Percentiles rank a stretch among this genome's conserved stretches.
These are phyloP conservation scores for Labrus mixtus DNA, from an alignment of 2,113 vertebrate species.

Conservation along the genomic window DNA sequence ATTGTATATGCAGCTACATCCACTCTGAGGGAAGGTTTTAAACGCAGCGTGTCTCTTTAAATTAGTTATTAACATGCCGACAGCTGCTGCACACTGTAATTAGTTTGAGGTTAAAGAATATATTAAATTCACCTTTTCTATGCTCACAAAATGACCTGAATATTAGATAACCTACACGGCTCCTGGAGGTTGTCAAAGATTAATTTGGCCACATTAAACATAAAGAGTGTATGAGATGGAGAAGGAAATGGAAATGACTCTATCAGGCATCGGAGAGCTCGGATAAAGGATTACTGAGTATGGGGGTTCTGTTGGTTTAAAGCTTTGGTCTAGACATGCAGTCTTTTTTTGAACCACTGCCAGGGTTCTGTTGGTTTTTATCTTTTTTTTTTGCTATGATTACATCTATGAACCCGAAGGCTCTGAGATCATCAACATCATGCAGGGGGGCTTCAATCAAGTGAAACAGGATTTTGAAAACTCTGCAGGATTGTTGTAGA, in stretches of 20 bases:
- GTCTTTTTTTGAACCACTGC: background rate
- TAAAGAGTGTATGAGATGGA: background rate
- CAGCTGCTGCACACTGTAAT: conserved; percentile 14
- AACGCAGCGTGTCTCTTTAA: background rate
- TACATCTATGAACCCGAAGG: background rate
- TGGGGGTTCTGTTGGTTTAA: background rate
- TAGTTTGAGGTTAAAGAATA: conserved; percentile 21
- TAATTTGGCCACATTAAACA: conserved; percentile 1
- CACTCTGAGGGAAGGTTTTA: background rate
- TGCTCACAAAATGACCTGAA: conserved; percentile 19
- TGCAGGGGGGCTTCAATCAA: no score
- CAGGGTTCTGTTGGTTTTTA: background rate
- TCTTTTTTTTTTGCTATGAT: background rate
- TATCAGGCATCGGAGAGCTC: background rate
- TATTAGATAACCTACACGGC: conserved; percentile 25
- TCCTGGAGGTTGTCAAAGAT: conserved; percentile 17
- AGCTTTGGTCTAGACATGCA: background rate
- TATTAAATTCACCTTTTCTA: conserved; percentile 14
- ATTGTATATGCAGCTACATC: background rate
- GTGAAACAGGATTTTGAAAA: no score
- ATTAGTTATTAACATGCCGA: conserved; percentile 34
- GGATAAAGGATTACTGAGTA: background rate
- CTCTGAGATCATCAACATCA: background rate
- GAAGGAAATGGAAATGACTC: conserved; percentile 7
- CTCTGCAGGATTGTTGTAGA: no score